Evolutionary conservation across 2,888 invertebrate species (phyloP), one percentile per base, ranked within the genome.

Genomic region (Macaria liturata): DNA sequence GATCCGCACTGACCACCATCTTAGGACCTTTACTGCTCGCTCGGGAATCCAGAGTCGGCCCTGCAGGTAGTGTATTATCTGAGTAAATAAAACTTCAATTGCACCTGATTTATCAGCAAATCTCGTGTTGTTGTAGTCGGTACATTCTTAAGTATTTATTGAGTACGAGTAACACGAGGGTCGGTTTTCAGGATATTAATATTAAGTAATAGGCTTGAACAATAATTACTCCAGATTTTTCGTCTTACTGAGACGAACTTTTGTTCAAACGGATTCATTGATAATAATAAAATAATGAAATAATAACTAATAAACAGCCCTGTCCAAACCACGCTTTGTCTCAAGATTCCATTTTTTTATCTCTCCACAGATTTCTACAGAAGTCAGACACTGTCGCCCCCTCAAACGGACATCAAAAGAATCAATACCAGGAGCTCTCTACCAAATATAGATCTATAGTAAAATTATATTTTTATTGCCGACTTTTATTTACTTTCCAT

Each of bases 21-120:
- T 70, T 89, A 60, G 91, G 91, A 8, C 91, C 91, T n/a, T 62
- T 86, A 57, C 77, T 91, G 37, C 81, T 91, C 42, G 83, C 88
- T 9, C 75, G 80, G 50, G 85, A 89, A 65, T 80, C 86, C 42
- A 81, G 78, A 71, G 81, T 89, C 47, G 76, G 80, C 57, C 89
- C 89, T 59, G 81, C 84, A 83, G 89, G 91, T 91, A 68, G 56
- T 62, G 49, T 54, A 51, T 44, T 46, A 31, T n/a, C 42, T 42
- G 42, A 42, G 42, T 42, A 42, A 42, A 32, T 32, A 46, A 32
- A 32, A 46, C 32, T 30, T 32, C 7, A 42, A 8, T 42, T 42
- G 8, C 42, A n/a, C 42, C n/a, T 9, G 39, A 44, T 40, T 53
- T 37, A 45, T 45, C 9, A 46, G 32, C 8, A 20, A 46, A n/a